Percentiles rank a stretch among this genome's conserved stretches.
phyloP scores from a whole-genome alignment of 2,888 invertebrate species.

The Hanleya hanleyi region DNA sequence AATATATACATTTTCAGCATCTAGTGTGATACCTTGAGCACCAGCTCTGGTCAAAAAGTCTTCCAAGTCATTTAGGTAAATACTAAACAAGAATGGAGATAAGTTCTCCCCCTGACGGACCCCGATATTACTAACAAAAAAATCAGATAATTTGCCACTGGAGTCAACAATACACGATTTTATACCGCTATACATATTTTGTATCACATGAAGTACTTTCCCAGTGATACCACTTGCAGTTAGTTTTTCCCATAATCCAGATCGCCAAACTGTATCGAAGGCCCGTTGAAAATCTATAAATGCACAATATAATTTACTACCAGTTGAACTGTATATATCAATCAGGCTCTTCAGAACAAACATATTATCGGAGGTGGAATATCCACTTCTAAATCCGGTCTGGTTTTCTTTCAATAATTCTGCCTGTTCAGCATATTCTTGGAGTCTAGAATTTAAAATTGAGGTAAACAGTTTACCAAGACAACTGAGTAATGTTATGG shows the following conservation, averaged over 20 bases:
- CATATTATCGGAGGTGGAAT: neutral
- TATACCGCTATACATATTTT: neutral
- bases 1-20: too few relatives aligned
- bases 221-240: neutral
- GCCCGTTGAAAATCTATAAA: conserved; percentile 5
- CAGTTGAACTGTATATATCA: neutral
- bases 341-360: neutral
- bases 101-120: too few relatives aligned
- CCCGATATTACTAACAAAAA: too few relatives aligned
- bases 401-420: neutral
- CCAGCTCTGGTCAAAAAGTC: too few relatives aligned
- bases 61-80: too few relatives aligned
- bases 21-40: too few relatives aligned
- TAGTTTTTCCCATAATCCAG: neutral
- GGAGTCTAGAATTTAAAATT: neutral
- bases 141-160: too few relatives aligned
- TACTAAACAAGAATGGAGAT: too few relatives aligned
- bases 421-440: neutral
- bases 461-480: neutral
- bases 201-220: neutral
- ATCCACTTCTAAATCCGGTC: neutral
- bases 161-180: neutral
- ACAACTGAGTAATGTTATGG: neutral
- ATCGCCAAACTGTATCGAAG: conserved; percentile 6
- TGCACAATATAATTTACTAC: neutral